A percentile compares a stretch with the other conserved stretches of the same genome.
These are phyloP conservation scores for Ctenodactylus gundi DNA, from an alignment of 2,113 vertebrate genomes.

Conservation along the genomic window DNA sequence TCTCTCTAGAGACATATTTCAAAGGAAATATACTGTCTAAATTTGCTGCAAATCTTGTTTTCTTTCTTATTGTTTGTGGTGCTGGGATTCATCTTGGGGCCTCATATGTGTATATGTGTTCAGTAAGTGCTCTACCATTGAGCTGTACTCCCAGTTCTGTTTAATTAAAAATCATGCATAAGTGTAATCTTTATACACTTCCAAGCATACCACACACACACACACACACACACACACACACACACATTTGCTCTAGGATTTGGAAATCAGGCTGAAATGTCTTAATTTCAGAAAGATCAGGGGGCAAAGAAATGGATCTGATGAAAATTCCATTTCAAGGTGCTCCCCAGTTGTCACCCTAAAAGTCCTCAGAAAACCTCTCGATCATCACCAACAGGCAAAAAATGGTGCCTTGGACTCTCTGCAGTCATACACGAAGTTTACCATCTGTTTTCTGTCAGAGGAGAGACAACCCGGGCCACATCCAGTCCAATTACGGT, in stretches of 20 bases:
- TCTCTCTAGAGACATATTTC: background rate
- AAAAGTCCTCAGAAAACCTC: slow-evolving; percentile 40
- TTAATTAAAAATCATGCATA: background rate
- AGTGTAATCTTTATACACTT: background rate
- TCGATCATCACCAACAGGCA: background rate
- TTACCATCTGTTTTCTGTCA: slow-evolving; percentile 35
- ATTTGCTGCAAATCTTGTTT: background rate
- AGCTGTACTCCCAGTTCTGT: background rate
- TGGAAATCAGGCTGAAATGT: slow-evolving; percentile 53
- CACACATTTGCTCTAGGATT: background rate
- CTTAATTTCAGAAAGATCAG: slow-evolving; percentile 41
- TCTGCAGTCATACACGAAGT: background rate
- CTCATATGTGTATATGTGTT: background rate
- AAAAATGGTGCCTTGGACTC: slow-evolving; percentile 19
- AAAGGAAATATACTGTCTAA: slow-evolving; percentile 36
- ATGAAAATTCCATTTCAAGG: background rate
- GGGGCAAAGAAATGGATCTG: background rate
- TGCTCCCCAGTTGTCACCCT: background rate
- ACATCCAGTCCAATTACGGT: slow-evolving; percentile 47
- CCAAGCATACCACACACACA: background rate
- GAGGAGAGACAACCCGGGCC: slow-evolving; percentile 29
- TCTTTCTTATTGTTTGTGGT: background rate
- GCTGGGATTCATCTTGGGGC: background rate
- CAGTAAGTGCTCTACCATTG: background rate
- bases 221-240: background rate